Evolutionary conservation across 2,113 vertebrate species (phyloP).

Genomic region (Morone saxatilis): DNA sequence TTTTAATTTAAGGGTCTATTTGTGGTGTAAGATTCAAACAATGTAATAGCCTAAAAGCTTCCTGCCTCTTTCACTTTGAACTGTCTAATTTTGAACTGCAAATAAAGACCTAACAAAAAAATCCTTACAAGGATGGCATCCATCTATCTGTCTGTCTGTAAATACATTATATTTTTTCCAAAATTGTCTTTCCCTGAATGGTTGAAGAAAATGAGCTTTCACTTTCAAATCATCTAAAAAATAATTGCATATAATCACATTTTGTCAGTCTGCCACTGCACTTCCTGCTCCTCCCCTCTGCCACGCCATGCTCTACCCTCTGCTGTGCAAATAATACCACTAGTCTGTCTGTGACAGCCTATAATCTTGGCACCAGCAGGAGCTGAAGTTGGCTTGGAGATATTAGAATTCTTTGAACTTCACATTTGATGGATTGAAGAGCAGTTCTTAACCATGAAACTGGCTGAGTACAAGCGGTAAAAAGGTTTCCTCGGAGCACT

Average conservation of each 20-base stretch:
- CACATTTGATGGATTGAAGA: slow-evolving; percentile 54
- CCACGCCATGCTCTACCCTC: slow-evolving; percentile 57
- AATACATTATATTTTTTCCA: background rate
- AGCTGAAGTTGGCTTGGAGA: slow-evolving; percentile 57
- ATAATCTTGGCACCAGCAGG: slow-evolving; percentile 70
- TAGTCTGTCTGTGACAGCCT: slow-evolving; percentile 61
- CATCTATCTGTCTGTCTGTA: background rate
- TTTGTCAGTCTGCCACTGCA: slow-evolving; percentile 52
- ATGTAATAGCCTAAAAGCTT: background rate
- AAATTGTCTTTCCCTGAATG: slow-evolving; percentile 5
- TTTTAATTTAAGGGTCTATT: background rate
- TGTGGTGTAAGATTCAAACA: background rate
- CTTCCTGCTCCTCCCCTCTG: slow-evolving; percentile 64
- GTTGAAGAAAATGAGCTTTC: slow-evolving; percentile 49
- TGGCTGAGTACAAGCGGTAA: slow-evolving; percentile 9
- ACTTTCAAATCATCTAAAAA: slow-evolving; percentile 57
- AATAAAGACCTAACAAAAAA: slow-evolving; percentile 7
- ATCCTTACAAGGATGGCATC: slow-evolving; percentile 8
- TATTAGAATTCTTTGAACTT: slow-evolving; percentile 57
- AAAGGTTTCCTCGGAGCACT: background rate
- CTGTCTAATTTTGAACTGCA: background rate
- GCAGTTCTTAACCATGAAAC: slow-evolving; percentile 27
- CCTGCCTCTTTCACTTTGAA: background rate
- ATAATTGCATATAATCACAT: slow-evolving; percentile 67
- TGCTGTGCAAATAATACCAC: slow-evolving; percentile 76